phyloP scores from a whole-genome alignment of 2,888 invertebrate genomes.

The Pycnomerus fuliginosus region DNA sequence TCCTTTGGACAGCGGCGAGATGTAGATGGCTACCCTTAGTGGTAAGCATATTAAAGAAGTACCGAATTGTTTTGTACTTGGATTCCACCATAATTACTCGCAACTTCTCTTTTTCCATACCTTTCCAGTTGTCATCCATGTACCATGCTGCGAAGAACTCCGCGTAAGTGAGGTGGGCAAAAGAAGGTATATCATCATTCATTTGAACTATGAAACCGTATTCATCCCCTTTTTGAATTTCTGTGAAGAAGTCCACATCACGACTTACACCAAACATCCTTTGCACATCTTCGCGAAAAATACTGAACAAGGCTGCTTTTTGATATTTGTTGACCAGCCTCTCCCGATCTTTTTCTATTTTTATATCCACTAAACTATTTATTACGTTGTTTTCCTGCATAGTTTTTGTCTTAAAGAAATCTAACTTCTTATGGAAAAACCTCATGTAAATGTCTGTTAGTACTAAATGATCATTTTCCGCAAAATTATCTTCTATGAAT shows the following conservation, averaged over 20 bases:
- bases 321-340: slow-evolving; percentile 1
- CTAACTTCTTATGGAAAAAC: slow-evolving; percentile 1
- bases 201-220: slow-evolving; percentile 2
- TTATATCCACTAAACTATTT: slow-evolving; percentile 5
- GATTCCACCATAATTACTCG: background rate
- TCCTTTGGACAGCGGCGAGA: slow-evolving; percentile 1
- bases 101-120: background rate
- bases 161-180: slow-evolving; percentile 5
- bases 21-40: slow-evolving; percentile 3
- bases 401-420: background rate
- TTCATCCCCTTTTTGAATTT: slow-evolving; percentile 2
- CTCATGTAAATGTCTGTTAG: slow-evolving; percentile 4
- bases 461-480: slow-evolving; percentile 1
- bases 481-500: slow-evolving; percentile 3
- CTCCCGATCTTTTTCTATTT: background rate
- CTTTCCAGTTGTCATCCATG: background rate
- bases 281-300: background rate
- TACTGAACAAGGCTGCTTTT: slow-evolving; percentile 4
- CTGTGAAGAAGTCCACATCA: background rate
- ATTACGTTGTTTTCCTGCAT: background rate
- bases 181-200: slow-evolving; percentile 5
- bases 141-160: slow-evolving; percentile 7
- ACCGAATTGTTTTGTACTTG: slow-evolving; percentile 1
- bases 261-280: background rate
- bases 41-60: slow-evolving; percentile 6